phyloP scores from a whole-genome alignment of 2,888 invertebrate species.

The Acronicta alni region DNA sequence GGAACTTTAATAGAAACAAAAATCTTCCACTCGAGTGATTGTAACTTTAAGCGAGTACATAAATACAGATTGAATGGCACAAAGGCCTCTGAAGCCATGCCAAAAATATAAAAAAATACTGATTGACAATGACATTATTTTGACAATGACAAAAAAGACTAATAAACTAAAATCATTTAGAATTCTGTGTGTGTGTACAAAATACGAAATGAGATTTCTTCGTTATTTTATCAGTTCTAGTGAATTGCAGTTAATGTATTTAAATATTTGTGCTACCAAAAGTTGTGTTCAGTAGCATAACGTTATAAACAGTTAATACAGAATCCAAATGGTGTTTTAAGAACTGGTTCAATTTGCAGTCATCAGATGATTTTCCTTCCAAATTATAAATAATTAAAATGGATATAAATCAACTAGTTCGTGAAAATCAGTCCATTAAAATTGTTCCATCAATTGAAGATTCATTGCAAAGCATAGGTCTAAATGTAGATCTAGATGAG shows the following conservation, averaged over 20 bases:
- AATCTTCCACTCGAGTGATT: too few relatives aligned
- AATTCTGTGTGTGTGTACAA: slow-evolving; percentile 22
- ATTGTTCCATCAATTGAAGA: slow-evolving; percentile 85
- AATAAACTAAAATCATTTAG: too few relatives aligned
- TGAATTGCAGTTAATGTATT: slow-evolving; percentile 11
- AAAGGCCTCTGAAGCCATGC: too few relatives aligned
- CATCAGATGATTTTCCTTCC: slow-evolving; percentile 3
- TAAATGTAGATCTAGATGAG: slow-evolving; percentile 82
- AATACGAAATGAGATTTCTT: slow-evolving; percentile 7
- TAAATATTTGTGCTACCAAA: slow-evolving; percentile 33
- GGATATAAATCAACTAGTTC: slow-evolving; percentile 72
- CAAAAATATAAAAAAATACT: too few relatives aligned
- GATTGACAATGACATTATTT: not conserved
- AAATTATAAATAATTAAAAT: slow-evolving; percentile 46
- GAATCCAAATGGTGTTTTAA: slow-evolving; percentile 23
- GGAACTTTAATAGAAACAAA: too few relatives aligned
- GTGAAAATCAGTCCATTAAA: slow-evolving; percentile 81
- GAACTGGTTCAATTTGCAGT: slow-evolving; percentile 6
- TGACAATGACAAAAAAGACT: too few relatives aligned
- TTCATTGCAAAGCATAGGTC: slow-evolving; percentile 72
- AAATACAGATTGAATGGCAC: too few relatives aligned
- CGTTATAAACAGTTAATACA: slow-evolving; percentile 9
- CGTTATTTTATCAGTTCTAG: slow-evolving; percentile 11
- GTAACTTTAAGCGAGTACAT: too few relatives aligned
- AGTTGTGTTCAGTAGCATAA: slow-evolving; percentile 44